phyloP scores from a whole-genome alignment of 2,113 vertebrate genomes.

The Lophius piscatorius region DNA sequence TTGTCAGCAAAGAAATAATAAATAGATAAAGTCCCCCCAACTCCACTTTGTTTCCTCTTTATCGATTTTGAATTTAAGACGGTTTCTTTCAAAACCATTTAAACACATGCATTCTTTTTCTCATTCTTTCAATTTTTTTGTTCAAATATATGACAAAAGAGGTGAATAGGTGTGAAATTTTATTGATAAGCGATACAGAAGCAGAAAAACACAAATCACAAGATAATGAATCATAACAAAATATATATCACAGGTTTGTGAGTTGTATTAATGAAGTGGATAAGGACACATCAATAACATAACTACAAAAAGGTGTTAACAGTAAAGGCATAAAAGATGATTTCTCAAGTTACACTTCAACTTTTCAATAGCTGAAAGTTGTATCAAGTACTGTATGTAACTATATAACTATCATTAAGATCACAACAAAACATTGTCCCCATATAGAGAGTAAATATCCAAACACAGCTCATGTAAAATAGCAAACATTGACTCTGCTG shows the following conservation, averaged over 20 bases:
- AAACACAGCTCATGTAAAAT: constrained; percentile 58
- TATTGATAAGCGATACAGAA: constrained; percentile 70
- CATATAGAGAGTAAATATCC: constrained; percentile 67
- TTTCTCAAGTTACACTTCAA: constrained; percentile 74
- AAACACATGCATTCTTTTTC: too few relatives aligned
- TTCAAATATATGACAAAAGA: constrained; percentile 16
- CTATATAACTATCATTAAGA: constrained; percentile 64
- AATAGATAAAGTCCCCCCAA: constrained; percentile 25
- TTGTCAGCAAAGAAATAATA: constrained; percentile 49
- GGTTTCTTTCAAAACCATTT: too few relatives aligned
- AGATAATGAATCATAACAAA: constrained; percentile 68
- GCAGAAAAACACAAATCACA: constrained; percentile 73
- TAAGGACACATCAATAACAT: constrained; percentile 68
- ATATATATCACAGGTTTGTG: constrained; percentile 75
- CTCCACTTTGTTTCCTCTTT: constrained; percentile 38
- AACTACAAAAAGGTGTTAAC: constrained; percentile 70
- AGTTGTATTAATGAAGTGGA: constrained; percentile 72
- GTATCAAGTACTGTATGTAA: constrained; percentile 74
- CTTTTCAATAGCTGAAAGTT: constrained; percentile 68
- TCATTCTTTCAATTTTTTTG: too few relatives aligned
- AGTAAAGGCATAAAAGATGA: constrained; percentile 60
- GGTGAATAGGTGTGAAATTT: constrained; percentile 60
- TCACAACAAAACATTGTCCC: constrained; percentile 66
- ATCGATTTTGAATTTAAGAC: too few relatives aligned
- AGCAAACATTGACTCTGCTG: constrained; percentile 57